A percentile compares a stretch with the other conserved stretches of the same genome.
Conservation (phyloP, 2,888 invertebrate genomes). For the Carcina quercana region DNA sequence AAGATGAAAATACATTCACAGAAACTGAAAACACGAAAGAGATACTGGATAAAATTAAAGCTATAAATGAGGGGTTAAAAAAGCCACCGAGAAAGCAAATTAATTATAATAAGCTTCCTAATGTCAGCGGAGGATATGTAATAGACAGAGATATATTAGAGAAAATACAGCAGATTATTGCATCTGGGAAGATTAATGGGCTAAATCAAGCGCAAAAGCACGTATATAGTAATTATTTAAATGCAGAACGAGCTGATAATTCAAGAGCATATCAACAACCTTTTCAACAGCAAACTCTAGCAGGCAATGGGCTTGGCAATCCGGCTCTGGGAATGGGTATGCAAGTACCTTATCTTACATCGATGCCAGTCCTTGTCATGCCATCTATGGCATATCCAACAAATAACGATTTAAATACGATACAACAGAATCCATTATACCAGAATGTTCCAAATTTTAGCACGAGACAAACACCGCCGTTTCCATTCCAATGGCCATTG, state of each 20-base stretch:
- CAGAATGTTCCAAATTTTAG: no score
- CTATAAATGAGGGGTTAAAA: constrained; percentile 62
- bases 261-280: constrained; percentile 23
- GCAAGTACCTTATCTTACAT: constrained; percentile 33
- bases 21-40: constrained; percentile 35
- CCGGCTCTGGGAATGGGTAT: constrained; percentile 14
- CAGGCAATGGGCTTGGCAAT: constrained; percentile 2
- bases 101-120: constrained; percentile 35
- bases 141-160: constrained; percentile 49
- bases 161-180: constrained; percentile 53
- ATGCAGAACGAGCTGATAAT: constrained; percentile 24
- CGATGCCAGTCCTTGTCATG: constrained; percentile 45
- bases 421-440: constrained; percentile 26
- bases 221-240: constrained; percentile 30
- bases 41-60: constrained; percentile 72
- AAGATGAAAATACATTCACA: constrained; percentile 23
- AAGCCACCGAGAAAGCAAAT: constrained; percentile 41
- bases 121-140: constrained; percentile 33
- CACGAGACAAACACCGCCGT: constrained; percentile 41
- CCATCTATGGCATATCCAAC: constrained; percentile 22
- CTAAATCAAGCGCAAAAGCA: constrained; percentile 16
- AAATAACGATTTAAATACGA: constrained; percentile 25
- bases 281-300: constrained; percentile 2
- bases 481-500: constrained; percentile 64
- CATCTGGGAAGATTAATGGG: constrained; percentile 42